phyloP scores from a whole-genome alignment of 2,888 invertebrate genomes.

The Carcina quercana region DNA sequence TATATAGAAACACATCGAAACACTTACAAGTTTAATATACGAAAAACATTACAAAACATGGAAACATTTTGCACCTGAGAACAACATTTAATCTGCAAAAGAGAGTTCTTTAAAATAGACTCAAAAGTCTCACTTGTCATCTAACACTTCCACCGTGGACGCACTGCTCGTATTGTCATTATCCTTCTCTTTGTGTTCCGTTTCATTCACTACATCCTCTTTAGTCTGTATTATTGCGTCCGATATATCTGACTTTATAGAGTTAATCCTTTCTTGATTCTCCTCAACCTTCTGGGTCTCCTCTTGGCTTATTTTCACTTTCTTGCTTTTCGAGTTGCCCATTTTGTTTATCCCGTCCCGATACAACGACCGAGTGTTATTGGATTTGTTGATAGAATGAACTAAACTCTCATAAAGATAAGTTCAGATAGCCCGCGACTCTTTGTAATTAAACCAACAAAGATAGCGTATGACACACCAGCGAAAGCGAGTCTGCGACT shows the following conservation, averaged over 20 bases:
- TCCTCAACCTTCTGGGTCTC: slow-evolving; percentile 34
- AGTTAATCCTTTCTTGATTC: slow-evolving; percentile 43
- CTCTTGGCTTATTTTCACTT: slow-evolving; percentile 51
- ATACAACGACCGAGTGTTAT: slow-evolving; percentile 10
- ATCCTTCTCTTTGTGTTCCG: slow-evolving; percentile 38
- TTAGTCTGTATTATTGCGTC: slow-evolving; percentile 22
- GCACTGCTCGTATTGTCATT: slow-evolving; percentile 58
- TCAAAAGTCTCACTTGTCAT: slow-evolving; percentile 62
- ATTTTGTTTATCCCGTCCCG: slow-evolving; percentile 30
- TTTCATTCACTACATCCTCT: slow-evolving; percentile 23
- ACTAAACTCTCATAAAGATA: slow-evolving; percentile 3
- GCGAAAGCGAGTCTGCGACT: slow-evolving; percentile 54
- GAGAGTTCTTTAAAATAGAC: too few relatives aligned
- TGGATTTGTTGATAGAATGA: slow-evolving; percentile 7
- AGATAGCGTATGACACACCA: slow-evolving; percentile 42
- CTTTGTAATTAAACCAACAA: slow-evolving; percentile 15
- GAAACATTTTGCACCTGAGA: too few relatives aligned
- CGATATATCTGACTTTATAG: slow-evolving; percentile 45
- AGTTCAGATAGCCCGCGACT: slow-evolving; percentile 12
- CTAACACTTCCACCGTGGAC: slow-evolving; percentile 63
- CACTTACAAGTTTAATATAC: too few relatives aligned
- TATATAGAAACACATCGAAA: too few relatives aligned
- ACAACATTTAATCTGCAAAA: too few relatives aligned
- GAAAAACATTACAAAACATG: too few relatives aligned
- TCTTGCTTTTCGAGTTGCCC: slow-evolving; percentile 62